Percentiles rank a stretch among this genome's conserved stretches.
phyloP scores from a whole-genome alignment of 92 coral and sea anemone genomes.

The Parazoanthus atlanticus region DNA sequence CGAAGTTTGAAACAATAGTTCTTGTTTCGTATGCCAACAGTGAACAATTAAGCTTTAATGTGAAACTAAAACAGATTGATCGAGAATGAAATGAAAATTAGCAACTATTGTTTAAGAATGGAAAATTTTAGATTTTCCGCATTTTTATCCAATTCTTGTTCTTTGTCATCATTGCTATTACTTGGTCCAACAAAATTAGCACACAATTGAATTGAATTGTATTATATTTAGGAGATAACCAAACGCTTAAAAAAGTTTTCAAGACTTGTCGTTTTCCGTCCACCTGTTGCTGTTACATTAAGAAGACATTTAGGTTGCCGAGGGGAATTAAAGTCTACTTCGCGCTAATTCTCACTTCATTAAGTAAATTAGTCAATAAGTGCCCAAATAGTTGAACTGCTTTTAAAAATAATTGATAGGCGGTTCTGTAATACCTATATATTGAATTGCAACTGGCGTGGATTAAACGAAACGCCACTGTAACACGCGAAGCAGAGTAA shows the following conservation, averaged over 20 bases:
- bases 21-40: not conserved
- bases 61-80: not conserved
- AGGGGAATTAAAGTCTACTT: not conserved
- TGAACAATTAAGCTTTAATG: not conserved
- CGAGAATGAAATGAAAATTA: too few species aligned
- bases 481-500: not conserved
- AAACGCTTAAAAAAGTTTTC: not conserved
- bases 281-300: not conserved
- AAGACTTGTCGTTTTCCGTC: not conserved
- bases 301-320: not conserved
- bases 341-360: not conserved
- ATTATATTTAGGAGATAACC: not conserved
- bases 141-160: too few species aligned
- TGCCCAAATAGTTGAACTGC: not conserved
- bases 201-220: not conserved
- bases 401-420: not conserved
- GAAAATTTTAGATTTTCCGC: not conserved
- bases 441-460: not conserved
- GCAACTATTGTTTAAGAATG: not conserved
- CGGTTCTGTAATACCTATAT: not conserved
- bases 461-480: not conserved
- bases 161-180: too few species aligned
- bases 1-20: not conserved
- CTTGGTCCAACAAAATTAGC: not conserved
- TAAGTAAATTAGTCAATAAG: not conserved